phyloP scores from a whole-genome alignment of 2,113 vertebrate genomes.

The Mionectes macconnelli region DNA sequence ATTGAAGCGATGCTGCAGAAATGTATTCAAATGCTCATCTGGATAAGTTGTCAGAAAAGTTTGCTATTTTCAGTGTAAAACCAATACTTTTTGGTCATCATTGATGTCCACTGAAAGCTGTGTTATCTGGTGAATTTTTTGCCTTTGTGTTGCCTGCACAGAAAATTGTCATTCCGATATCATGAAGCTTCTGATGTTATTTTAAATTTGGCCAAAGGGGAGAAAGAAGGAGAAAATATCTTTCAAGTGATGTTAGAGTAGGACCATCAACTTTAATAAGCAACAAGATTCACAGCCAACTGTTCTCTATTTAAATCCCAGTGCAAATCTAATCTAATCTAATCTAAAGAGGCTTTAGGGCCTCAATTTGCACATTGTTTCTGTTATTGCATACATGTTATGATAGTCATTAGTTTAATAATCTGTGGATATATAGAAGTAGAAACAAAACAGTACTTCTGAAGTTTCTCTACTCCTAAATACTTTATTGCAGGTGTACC shows the following conservation, averaged over 20 bases:
- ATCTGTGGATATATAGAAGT: neutral
- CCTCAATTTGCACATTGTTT: neutral
- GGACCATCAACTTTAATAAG: neutral
- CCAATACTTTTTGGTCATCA: accelerated
- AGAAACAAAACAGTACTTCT: neutral
- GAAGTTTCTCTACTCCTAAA: neutral
- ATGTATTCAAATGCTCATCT: neutral
- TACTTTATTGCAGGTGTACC: neutral
- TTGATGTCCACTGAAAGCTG: neutral
- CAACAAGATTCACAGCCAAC: neutral
- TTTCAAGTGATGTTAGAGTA: neutral
- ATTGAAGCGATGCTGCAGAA: neutral
- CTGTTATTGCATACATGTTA: neutral
- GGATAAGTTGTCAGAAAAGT: neutral
- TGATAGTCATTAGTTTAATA: slow-evolving; percentile 6
- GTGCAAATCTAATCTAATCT: neutral
- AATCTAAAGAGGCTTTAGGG: slow-evolving; percentile 7
- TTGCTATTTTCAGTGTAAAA: neutral
- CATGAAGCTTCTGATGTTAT: neutral
- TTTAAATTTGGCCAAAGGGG: neutral
- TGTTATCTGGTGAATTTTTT: neutral
- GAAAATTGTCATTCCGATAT: neutral
- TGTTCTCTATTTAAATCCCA: neutral
- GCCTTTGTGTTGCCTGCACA: neutral
- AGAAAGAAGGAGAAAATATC: neutral